A percentile compares a stretch with the other conserved stretches of the same genome.
These are phyloP conservation scores for Neodiprion virginianus DNA, from an alignment of 1,140 invertebrate species.

Conservation along the genomic window DNA sequence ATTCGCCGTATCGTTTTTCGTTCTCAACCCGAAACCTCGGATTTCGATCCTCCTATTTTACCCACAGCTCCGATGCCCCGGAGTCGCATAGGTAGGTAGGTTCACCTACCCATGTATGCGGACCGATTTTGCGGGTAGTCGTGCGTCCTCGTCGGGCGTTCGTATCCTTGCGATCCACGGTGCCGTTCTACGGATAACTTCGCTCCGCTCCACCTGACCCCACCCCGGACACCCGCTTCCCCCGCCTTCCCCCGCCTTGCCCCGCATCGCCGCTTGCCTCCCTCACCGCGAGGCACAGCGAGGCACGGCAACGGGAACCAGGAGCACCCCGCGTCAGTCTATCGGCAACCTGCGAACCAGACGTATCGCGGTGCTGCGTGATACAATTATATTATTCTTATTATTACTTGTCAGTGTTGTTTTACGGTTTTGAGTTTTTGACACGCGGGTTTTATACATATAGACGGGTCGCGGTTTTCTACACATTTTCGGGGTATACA, in stretches of 20 bases:
- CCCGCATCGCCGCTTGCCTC: background rate
- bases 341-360: conserved; percentile 61
- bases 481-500: conserved; percentile 16
- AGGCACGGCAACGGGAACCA: background rate
- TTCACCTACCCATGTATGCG: no score
- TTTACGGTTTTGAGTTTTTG: conserved; percentile 27
- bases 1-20: no score
- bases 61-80: no score
- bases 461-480: conserved; percentile 3
- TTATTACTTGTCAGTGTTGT: conserved; percentile 44
- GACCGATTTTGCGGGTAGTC: no score
- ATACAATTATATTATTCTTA: conserved; percentile 52
- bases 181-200: background rate
- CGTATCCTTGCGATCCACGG: background rate
- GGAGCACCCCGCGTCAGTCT: conserved; percentile 48
- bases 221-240: background rate
- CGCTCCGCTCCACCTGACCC: conserved; percentile 6
- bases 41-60: no score
- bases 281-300: background rate
- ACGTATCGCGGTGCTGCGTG: conserved; percentile 57
- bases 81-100: no score
- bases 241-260: background rate
- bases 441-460: conserved; percentile 29
- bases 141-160: no score
- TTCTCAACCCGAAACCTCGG: no score